These are phyloP conservation scores for Drosophila siamana DNA, from an alignment of 2,888 invertebrate genomes.

Conservation along the genomic window DNA sequence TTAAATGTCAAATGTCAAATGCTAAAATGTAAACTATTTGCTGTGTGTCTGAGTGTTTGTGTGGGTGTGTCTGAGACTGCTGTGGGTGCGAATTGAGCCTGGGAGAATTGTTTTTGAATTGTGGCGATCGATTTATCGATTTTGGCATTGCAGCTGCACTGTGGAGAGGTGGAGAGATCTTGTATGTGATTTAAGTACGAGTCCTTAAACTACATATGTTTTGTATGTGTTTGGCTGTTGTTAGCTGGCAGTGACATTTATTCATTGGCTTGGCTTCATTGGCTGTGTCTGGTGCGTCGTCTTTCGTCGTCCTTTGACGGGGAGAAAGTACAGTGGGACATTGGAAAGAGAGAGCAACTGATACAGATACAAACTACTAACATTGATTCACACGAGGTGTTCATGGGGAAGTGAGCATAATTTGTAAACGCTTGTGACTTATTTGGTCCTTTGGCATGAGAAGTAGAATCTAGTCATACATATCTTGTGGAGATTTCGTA, in stretches of 20 bases:
- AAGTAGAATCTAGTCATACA: no score
- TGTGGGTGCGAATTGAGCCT: background rate
- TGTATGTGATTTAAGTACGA: constrained; percentile 19
- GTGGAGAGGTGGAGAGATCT: constrained; percentile 9
- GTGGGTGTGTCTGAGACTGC: constrained; percentile 11
- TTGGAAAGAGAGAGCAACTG: background rate
- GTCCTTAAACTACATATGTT: constrained; percentile 3
- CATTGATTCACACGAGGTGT: background rate
- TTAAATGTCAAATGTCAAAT: no score
- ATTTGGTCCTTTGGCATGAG: constrained; percentile 50
- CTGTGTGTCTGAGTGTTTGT: constrained; percentile 8
- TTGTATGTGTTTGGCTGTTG: constrained; percentile 27
- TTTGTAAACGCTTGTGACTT: constrained; percentile 32
- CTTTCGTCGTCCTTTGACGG: constrained; percentile 24
- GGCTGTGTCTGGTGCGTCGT: constrained; percentile 49
- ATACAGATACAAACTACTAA: background rate
- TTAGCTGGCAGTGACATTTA: constrained; percentile 69
- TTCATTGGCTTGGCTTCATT: constrained; percentile 67
- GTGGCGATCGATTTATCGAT: background rate
- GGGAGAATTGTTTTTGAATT: background rate
- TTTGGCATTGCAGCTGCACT: constrained; percentile 47
- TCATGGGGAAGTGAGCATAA: constrained; percentile 18
- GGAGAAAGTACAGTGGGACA: background rate
- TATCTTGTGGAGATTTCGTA: constrained; percentile 9
- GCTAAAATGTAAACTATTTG: constrained; percentile 22